These are phyloP conservation scores for Orchestia grillus DNA, from an alignment of 1,140 invertebrate species.

Conservation along the genomic window DNA sequence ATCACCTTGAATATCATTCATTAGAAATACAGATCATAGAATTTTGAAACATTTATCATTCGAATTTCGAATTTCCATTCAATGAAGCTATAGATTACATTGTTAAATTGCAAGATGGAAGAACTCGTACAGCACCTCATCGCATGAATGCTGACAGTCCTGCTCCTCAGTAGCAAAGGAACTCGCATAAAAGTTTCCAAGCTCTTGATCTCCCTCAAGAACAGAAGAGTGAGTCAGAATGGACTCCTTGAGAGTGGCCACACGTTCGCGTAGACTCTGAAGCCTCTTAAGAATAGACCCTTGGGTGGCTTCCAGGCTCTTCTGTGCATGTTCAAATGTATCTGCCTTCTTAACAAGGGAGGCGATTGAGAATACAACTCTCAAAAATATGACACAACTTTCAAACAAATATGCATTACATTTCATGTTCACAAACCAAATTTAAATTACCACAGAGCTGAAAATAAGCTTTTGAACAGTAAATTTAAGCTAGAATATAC, in stretches of 20 bases:
- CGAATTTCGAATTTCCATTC: background rate
- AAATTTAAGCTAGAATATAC: background rate
- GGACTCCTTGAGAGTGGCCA: background rate
- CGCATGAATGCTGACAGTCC: background rate
- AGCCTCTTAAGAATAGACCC: background rate
- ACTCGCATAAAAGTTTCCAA: background rate
- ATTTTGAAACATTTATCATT: background rate
- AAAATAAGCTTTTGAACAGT: background rate
- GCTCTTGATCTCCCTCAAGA: background rate
- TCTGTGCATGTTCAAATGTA: background rate
- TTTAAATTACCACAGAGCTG: background rate
- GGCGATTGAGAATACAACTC: background rate
- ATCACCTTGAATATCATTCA: background rate
- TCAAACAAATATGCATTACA: background rate
- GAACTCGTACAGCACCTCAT: background rate
- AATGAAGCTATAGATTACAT: background rate
- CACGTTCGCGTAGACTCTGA: slow-evolving; percentile 11
- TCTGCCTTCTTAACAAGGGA: background rate
- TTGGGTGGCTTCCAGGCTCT: background rate
- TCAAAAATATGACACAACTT: background rate
- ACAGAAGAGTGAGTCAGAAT: background rate
- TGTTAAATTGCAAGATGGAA: background rate
- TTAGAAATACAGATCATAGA: background rate
- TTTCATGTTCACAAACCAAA: background rate
- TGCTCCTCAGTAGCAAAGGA: background rate